phyloP scores from a whole-genome alignment of 2,797 vertebrate genomes.

The Eurystomus glaucurus region DNA sequence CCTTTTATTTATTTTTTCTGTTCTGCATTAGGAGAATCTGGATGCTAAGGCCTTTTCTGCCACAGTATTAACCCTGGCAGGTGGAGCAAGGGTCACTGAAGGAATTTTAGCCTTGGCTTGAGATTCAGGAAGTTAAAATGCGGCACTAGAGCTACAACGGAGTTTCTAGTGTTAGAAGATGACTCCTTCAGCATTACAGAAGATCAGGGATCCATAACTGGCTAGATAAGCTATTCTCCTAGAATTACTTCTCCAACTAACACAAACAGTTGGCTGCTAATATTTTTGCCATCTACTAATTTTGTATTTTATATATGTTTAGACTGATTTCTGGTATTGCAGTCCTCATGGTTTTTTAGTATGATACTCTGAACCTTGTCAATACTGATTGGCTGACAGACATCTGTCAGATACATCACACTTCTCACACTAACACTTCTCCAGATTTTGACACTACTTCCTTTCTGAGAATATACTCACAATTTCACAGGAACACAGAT shows the following conservation, averaged over 20 bases:
- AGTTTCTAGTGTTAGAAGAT: not conserved
- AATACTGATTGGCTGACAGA: not conserved
- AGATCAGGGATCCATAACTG: not conserved
- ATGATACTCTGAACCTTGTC: not conserved
- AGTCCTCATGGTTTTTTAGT: not conserved
- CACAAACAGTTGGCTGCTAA: not conserved
- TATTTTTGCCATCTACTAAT: not conserved
- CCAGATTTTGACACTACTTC: not conserved
- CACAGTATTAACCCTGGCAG: not conserved
- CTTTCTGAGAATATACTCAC: not conserved
- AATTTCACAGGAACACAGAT: not conserved
- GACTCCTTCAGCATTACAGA: not conserved
- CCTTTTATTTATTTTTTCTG: not conserved
- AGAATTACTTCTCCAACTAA: not conserved
- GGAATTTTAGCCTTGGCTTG: not conserved
- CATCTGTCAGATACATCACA: not conserved
- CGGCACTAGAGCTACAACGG: not conserved
- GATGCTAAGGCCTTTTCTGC: not conserved
- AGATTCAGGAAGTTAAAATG: not conserved
- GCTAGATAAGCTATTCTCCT: not conserved
- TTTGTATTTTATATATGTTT: not conserved
- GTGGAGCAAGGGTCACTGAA: not conserved
- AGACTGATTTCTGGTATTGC: not conserved
- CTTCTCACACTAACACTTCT: not conserved
- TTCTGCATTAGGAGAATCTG: not conserved